These are phyloP conservation scores for Dolichallabes microphthalmus DNA, from an alignment of 2,113 vertebrate species.

Conservation along the genomic window DNA sequence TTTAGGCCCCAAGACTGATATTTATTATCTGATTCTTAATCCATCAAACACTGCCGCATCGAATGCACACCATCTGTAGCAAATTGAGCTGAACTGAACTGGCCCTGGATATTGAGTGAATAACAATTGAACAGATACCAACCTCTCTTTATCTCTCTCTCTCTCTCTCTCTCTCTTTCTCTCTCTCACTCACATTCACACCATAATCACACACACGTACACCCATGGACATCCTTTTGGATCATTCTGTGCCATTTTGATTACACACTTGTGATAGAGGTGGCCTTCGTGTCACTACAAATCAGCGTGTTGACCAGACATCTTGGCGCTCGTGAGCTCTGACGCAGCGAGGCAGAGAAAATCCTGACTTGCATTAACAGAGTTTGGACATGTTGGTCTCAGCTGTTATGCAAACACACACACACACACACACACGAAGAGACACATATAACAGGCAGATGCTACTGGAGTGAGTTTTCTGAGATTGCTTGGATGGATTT, in stretches of 20 bases:
- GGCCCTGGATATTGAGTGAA: slow-evolving; percentile 13
- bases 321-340: slow-evolving; percentile 32
- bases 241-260: slow-evolving; percentile 10
- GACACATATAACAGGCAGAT: too few species aligned
- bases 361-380: slow-evolving; percentile 22
- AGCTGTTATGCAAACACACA: not conserved
- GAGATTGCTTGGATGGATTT: slow-evolving; percentile 24
- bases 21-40: slow-evolving; percentile 34
- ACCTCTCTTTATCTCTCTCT: not conserved
- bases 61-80: slow-evolving; percentile 38
- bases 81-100: slow-evolving; percentile 22
- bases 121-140: slow-evolving; percentile 15
- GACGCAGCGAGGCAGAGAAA: slow-evolving; percentile 5
- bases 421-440: not conserved
- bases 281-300: slow-evolving; percentile 26
- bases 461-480: too few species aligned
- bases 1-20: slow-evolving; percentile 14
- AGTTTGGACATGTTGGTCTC: not conserved
- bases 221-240: slow-evolving; percentile 2
- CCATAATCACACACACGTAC: not conserved
- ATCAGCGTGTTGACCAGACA: slow-evolving; percentile 23
- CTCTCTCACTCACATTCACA: not conserved
- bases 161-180: too few species aligned
- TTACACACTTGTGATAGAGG: slow-evolving; percentile 8
- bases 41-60: slow-evolving; percentile 23